A percentile compares a stretch with the other conserved stretches of the same genome.
phyloP scores from a whole-genome alignment of 2,113 vertebrate genomes.

The Entosphenus tridentatus region DNA sequence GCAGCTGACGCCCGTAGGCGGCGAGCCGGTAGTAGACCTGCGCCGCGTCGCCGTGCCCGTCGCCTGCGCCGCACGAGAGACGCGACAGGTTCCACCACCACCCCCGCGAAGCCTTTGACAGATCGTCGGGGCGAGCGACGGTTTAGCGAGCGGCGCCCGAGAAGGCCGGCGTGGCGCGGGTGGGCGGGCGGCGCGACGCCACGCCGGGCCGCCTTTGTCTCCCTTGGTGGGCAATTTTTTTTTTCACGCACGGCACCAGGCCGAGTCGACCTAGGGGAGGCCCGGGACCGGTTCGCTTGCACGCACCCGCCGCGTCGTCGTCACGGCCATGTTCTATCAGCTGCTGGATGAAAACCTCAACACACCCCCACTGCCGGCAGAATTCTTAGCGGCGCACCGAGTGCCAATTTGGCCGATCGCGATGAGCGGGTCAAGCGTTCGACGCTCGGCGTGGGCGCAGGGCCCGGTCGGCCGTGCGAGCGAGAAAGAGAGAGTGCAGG shows the following conservation, averaged over 20 bases:
- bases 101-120: constrained; percentile 35
- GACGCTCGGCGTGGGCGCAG: not conserved
- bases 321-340: constrained; percentile 33
- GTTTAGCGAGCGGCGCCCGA: constrained; percentile 64
- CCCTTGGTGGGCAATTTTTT: not conserved
- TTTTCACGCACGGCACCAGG: too few species aligned
- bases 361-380: constrained; percentile 10
- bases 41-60: constrained; percentile 19
- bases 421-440: not conserved
- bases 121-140: constrained; percentile 72
- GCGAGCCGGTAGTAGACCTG: constrained; percentile 79
- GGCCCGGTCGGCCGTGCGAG: not conserved
- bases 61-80: constrained; percentile 26
- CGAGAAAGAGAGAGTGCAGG: constrained; percentile 8
- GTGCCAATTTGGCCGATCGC: not conserved
- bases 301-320: constrained; percentile 20
- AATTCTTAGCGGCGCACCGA: not conserved
- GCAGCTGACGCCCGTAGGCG: constrained; percentile 49
- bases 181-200: constrained; percentile 21
- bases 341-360: constrained; percentile 23
- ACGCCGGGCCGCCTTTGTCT: constrained; percentile 25
- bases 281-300: too few species aligned
- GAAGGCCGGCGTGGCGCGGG: constrained; percentile 12
- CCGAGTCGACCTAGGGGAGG: too few species aligned
- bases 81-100: constrained; percentile 15